Percentiles rank a stretch among this genome's conserved stretches.
These are phyloP conservation scores for Periparus ater DNA, from an alignment of 2,797 vertebrate species.

Conservation along the genomic window DNA sequence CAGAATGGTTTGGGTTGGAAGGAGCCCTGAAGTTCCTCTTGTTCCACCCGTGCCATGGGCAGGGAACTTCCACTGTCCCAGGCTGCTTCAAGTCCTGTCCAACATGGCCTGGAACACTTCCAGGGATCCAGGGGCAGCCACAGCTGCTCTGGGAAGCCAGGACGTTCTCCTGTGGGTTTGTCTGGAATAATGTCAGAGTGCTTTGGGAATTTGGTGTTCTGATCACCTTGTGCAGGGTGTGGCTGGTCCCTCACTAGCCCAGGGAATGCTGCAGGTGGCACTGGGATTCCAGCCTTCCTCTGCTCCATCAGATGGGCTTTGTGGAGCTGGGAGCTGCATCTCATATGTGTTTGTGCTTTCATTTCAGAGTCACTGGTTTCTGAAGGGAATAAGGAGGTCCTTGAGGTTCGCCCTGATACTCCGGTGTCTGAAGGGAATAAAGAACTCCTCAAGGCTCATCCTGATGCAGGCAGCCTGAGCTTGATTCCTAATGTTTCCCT, in stretches of 20 bases:
- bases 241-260: background rate
- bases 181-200: background rate
- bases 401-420: constrained; percentile 22
- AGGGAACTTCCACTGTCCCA: background rate
- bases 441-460: constrained; percentile 37
- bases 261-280: background rate
- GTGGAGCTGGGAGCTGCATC: background rate
- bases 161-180: background rate
- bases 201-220: background rate
- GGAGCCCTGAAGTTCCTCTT: background rate
- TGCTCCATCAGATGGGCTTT: background rate
- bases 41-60: background rate
- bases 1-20: background rate
- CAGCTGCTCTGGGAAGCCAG: background rate
- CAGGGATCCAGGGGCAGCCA: background rate
- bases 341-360: background rate
- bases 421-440: constrained; percentile 53
- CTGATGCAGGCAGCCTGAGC: constrained; percentile 47
- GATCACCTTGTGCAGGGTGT: background rate
- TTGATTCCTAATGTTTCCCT: constrained; percentile 76
- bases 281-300: background rate
- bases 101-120: background rate
- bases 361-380: constrained; percentile 67
- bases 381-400: constrained; percentile 52
- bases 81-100: background rate